Conservation (phyloP, 2,113 vertebrate species). For the Oncorhynchus mykiss region DNA sequence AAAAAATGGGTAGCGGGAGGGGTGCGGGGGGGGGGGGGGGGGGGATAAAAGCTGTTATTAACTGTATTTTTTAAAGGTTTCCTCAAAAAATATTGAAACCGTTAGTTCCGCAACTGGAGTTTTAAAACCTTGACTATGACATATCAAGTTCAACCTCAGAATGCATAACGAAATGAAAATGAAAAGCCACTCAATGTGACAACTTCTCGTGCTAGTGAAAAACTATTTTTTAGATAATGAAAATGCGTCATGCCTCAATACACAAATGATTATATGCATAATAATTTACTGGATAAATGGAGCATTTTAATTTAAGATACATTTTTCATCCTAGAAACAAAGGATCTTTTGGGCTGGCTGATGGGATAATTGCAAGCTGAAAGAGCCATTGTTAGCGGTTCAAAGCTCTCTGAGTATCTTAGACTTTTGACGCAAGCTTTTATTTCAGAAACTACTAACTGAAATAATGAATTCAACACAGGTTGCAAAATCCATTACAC, state of each 20-base stretch:
- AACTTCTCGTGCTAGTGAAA: slow-evolving; percentile 2
- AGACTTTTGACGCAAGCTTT: slow-evolving; percentile 44
- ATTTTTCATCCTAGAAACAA: slow-evolving; percentile 16
- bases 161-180: neutral
- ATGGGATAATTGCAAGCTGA: slow-evolving; percentile 32
- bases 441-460: slow-evolving; percentile 37
- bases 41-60: too few species aligned
- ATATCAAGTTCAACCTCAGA: neutral
- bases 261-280: slow-evolving; percentile 33
- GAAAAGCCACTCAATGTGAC: neutral
- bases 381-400: slow-evolving; percentile 16
- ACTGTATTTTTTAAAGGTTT: slow-evolving; percentile 7
- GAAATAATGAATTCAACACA: slow-evolving; percentile 41
- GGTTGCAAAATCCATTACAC: slow-evolving; percentile 34
- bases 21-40: too few species aligned
- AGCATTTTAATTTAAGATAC: slow-evolving; percentile 42
- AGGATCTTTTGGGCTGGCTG: slow-evolving; percentile 13
- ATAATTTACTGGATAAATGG: slow-evolving; percentile 37
- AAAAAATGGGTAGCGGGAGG: slow-evolving; percentile 43
- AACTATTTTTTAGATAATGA: slow-evolving; percentile 29
- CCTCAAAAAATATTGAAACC: neutral
- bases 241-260: slow-evolving; percentile 18
- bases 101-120: neutral
- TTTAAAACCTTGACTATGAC: neutral
- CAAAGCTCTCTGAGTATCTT: slow-evolving; percentile 18